phyloP scores from a whole-genome alignment of 2,888 invertebrate species.

The Mechanitis messenoides region DNA sequence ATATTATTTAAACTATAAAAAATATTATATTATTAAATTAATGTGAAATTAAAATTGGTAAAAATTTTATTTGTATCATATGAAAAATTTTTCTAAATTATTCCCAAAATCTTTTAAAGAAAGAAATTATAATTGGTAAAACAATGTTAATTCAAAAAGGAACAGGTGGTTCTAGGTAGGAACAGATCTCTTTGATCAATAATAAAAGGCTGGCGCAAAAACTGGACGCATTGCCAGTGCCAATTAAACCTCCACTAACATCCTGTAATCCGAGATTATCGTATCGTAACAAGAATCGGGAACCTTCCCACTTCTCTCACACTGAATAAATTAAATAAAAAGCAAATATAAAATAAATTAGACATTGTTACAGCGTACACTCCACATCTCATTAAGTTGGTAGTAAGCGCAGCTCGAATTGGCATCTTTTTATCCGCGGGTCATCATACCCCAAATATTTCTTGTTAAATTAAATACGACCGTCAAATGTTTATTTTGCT shows the following conservation, averaged over 20 bases:
- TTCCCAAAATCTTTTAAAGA: conserved; percentile 8
- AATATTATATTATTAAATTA: too few relatives aligned
- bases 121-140: conserved; percentile 28
- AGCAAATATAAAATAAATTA: conserved; percentile 69
- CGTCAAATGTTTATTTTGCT: conserved; percentile 7
- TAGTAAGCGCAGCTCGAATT: conserved; percentile 1
- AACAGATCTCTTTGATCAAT: conserved; percentile 45
- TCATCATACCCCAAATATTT: conserved; percentile 12
- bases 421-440: conserved; percentile 14
- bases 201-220: conserved; percentile 60
- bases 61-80: too few relatives aligned
- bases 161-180: conserved; percentile 21
- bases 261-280: conserved; percentile 73
- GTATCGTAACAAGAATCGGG: conserved; percentile 71
- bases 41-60: too few relatives aligned
- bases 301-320: conserved; percentile 67
- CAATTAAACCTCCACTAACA: conserved; percentile 73
- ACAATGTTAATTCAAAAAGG: conserved; percentile 34
- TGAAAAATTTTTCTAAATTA: too few relatives aligned
- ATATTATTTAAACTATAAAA: too few relatives aligned
- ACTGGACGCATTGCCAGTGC: conserved; percentile 63
- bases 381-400: conserved; percentile 50
- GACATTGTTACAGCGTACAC: conserved; percentile 39
- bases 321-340: conserved; percentile 74
- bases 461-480: conserved; percentile 8